Conservation (phyloP, 2,113 vertebrate genomes). For the Malurus cyaneus region DNA sequence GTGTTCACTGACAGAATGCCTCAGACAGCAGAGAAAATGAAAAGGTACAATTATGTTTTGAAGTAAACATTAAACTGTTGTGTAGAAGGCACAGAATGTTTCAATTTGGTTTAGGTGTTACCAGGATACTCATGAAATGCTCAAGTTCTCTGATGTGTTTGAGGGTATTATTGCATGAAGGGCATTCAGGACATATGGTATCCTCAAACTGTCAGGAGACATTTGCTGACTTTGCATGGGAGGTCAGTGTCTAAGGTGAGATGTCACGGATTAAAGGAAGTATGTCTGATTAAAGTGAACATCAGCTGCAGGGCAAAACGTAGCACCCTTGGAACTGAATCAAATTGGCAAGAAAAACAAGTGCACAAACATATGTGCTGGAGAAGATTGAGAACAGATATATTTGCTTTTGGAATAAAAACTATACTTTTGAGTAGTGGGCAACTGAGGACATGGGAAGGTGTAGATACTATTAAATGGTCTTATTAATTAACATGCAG, state of each 20-base stretch:
- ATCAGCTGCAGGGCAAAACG: slow-evolving; percentile 6
- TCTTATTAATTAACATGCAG: not conserved
- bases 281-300: slow-evolving; percentile 44
- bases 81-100: not conserved
- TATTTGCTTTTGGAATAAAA: not conserved
- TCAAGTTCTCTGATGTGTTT: not conserved
- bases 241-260: slow-evolving; percentile 50
- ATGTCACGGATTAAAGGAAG: slow-evolving; percentile 37
- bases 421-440: not conserved
- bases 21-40: not conserved
- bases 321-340: not conserved
- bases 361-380: not conserved
- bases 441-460: not conserved
- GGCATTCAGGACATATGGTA: not conserved
- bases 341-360: not conserved
- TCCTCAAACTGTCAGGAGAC: slow-evolving; percentile 37
- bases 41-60: not conserved
- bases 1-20: not conserved
- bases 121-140: not conserved
- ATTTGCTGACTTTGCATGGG: slow-evolving; percentile 37
- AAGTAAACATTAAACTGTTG: not conserved
- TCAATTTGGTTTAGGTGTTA: not conserved
- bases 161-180: not conserved
- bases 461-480: not conserved
- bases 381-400: not conserved